Percentiles rank a stretch among this genome's conserved stretches.
These are phyloP conservation scores for Delichon dasypus DNA, from an alignment of 2,797 vertebrate species.

Conservation along the genomic window DNA sequence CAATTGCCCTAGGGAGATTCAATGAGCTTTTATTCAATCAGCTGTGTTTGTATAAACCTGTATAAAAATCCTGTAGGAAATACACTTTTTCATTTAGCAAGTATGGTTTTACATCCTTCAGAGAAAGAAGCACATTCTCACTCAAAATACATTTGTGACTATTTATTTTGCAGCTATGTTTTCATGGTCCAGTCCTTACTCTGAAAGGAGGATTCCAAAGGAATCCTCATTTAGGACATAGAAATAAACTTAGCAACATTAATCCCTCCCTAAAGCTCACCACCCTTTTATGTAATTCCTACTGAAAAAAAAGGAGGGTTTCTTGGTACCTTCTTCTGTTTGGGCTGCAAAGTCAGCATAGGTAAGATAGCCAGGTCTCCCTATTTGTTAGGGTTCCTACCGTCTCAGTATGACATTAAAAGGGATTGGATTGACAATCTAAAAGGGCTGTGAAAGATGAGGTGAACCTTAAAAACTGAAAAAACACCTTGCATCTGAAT, in stretches of 20 bases:
- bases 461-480: neutral
- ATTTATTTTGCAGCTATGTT: neutral
- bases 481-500: neutral
- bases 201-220: neutral
- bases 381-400: neutral
- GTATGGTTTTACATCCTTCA: neutral
- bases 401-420: neutral
- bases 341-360: neutral
- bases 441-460: neutral
- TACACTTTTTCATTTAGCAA: neutral
- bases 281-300: neutral
- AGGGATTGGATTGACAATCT: neutral
- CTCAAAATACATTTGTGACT: neutral
- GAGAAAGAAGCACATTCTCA: neutral
- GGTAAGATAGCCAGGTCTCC: neutral
- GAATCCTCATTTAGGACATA: neutral
- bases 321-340: neutral
- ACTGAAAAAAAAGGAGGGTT: neutral
- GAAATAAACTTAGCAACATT: neutral
- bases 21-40: neutral
- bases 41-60: neutral
- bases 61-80: neutral
- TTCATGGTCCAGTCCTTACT: neutral
- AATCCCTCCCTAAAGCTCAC: neutral
- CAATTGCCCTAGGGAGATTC: neutral